A percentile compares a stretch with the other conserved stretches of the same genome.
These are phyloP conservation scores for Bathynomus jamesi DNA, from an alignment of 1,140 invertebrate genomes.

Conservation along the genomic window DNA sequence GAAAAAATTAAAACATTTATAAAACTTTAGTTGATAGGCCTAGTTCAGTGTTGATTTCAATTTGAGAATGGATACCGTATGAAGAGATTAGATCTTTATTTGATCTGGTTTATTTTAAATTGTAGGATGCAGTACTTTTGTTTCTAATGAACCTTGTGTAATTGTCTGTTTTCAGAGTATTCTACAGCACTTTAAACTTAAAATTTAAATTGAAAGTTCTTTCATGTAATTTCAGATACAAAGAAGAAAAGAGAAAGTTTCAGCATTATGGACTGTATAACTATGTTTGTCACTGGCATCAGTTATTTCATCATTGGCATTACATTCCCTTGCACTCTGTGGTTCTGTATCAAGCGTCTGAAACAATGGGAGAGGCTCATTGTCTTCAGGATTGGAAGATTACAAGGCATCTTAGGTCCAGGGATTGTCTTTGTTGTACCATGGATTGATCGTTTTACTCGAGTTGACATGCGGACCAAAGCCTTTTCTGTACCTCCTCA, in stretches of 20 bases:
- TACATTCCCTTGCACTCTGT: slow-evolving; percentile 35
- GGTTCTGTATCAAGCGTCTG: slow-evolving; percentile 37
- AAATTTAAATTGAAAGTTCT: background rate
- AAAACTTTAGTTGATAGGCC: too few species aligned
- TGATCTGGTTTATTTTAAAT: too few species aligned
- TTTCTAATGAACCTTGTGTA: too few species aligned
- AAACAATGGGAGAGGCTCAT: slow-evolving; percentile 37
- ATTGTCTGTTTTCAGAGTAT: too few species aligned
- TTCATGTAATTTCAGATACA: background rate
- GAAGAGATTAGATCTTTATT: too few species aligned
- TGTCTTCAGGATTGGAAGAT: slow-evolving; percentile 11
- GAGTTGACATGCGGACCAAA: slow-evolving; percentile 28
- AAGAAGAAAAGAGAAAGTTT: background rate
- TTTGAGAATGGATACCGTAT: background rate
- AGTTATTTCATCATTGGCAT: slow-evolving; percentile 33
- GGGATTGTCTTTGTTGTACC: slow-evolving; percentile 28
- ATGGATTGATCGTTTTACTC: slow-evolving; percentile 20
- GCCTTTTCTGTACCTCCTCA: slow-evolving; percentile 21
- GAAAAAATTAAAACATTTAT: too few species aligned
- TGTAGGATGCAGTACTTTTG: too few species aligned
- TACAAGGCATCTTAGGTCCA: slow-evolving; percentile 19
- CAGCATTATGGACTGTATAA: slow-evolving; percentile 21
- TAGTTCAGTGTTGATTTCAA: too few species aligned
- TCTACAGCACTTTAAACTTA: too few species aligned
- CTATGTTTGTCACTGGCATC: slow-evolving; percentile 19